Conservation (phyloP, 2,888 invertebrate genomes). For the Eilema griseolum region DNA sequence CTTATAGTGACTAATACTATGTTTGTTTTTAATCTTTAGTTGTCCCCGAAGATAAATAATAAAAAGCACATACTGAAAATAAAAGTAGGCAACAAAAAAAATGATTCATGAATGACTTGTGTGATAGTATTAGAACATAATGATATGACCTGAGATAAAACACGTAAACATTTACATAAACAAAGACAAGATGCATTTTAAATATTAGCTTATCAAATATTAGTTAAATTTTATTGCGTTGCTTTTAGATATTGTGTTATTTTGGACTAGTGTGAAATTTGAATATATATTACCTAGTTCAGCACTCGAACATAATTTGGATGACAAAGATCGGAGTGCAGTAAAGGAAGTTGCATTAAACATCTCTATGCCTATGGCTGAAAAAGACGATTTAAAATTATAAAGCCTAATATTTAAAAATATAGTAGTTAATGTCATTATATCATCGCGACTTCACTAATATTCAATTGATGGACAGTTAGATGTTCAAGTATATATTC, state of each 20-base stretch:
- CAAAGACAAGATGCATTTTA: background rate
- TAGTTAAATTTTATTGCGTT: background rate
- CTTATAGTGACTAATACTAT: background rate
- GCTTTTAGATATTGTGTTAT: background rate
- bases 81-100: too few relatives aligned
- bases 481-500: background rate
- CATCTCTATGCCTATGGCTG: conserved; percentile 90
- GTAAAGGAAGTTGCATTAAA: conserved; percentile 92
- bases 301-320: conserved; percentile 90
- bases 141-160: background rate
- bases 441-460: too few relatives aligned
- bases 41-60: background rate
- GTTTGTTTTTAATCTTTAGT: background rate
- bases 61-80: background rate
- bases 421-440: background rate
- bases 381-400: conserved; percentile 55
- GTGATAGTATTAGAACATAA: background rate
- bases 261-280: background rate
- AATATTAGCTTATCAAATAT: background rate
- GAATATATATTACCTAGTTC: conserved; percentile 89
- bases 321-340: conserved; percentile 91
- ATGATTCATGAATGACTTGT: background rate
- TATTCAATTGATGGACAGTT: background rate
- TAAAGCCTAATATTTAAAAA: background rate
- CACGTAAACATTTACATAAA: background rate